Percentiles rank a stretch among this genome's conserved stretches.
Evolutionary conservation across 2,113 vertebrate genomes (phyloP).

Genomic region (Tetrao urogallus): DNA sequence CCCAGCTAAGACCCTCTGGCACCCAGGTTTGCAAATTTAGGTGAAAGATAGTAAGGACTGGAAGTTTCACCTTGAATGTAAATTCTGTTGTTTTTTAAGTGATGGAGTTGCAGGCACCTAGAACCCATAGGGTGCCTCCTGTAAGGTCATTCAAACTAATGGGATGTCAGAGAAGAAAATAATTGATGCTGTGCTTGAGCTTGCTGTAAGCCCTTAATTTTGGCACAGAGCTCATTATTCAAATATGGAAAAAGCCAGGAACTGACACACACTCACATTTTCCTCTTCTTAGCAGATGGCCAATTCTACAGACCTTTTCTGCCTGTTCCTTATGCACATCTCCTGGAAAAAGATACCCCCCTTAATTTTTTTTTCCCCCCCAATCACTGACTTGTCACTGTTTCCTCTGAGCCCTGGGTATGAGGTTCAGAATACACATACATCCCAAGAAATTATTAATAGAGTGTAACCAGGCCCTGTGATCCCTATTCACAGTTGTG

Average conservation of each 20-base stretch:
- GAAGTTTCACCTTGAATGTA: not conserved
- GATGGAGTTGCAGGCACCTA: not conserved
- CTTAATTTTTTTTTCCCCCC: not conserved
- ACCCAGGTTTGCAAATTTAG: not conserved
- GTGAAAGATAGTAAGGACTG: not conserved
- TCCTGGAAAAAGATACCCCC: not conserved
- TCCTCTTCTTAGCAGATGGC: not conserved
- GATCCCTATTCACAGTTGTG: not conserved
- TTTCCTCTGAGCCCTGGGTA: not conserved
- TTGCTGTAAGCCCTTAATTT: conserved; percentile 3
- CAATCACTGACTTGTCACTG: not conserved
- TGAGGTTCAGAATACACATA: not conserved
- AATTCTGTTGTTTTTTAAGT: not conserved
- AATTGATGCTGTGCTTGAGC: conserved; percentile 12
- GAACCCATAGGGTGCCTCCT: not conserved
- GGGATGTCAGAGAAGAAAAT: not conserved
- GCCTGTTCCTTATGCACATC: not conserved
- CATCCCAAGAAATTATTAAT: not conserved
- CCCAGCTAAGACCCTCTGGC: not conserved
- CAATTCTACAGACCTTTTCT: not conserved
- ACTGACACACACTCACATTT: not conserved
- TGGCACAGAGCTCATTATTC: not conserved
- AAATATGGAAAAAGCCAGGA: not conserved
- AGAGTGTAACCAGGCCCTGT: not conserved
- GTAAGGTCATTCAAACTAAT: not conserved